phyloP scores from a whole-genome alignment of 2,888 invertebrate genomes.

The Acanthosoma haemorrhoidale region DNA sequence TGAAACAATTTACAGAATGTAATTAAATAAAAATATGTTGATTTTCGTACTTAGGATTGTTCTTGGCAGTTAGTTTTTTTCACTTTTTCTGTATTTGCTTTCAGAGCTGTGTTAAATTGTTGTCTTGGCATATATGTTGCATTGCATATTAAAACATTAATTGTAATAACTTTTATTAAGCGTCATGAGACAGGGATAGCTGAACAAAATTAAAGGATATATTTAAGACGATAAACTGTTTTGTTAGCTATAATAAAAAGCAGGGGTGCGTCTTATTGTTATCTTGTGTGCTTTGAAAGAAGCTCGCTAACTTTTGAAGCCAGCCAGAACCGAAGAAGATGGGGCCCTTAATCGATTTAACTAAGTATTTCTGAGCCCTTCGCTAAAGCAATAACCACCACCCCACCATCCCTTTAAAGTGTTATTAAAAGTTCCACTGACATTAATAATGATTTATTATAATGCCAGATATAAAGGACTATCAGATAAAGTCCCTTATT shows the following conservation, averaged over 20 bases:
- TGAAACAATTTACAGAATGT: too few relatives aligned
- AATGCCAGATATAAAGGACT: conserved; percentile 10
- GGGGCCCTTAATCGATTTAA: conserved; percentile 8
- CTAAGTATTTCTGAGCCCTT: conserved; percentile 6
- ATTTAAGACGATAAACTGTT: background rate
- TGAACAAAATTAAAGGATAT: too few relatives aligned
- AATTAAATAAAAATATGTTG: too few relatives aligned
- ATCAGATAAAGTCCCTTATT: conserved; percentile 13
- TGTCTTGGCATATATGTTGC: too few relatives aligned
- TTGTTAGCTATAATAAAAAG: background rate
- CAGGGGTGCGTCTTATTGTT: background rate
- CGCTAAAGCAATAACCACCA: conserved; percentile 5
- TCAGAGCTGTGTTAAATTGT: too few relatives aligned
- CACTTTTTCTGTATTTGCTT: too few relatives aligned
- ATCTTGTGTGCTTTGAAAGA: background rate
- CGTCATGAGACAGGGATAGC: too few relatives aligned
- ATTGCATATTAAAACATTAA: too few relatives aligned
- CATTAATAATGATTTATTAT: conserved; percentile 21
- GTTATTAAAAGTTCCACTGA: conserved; percentile 19
- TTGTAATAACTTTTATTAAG: too few relatives aligned
- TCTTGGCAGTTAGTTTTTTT: too few relatives aligned
- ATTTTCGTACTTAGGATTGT: too few relatives aligned
- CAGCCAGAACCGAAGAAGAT: background rate
- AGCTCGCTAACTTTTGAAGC: background rate
- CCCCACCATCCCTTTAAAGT: conserved; percentile 8